Conservation (phyloP, 2,797 vertebrate species). For the Bradypodion ventrale region DNA sequence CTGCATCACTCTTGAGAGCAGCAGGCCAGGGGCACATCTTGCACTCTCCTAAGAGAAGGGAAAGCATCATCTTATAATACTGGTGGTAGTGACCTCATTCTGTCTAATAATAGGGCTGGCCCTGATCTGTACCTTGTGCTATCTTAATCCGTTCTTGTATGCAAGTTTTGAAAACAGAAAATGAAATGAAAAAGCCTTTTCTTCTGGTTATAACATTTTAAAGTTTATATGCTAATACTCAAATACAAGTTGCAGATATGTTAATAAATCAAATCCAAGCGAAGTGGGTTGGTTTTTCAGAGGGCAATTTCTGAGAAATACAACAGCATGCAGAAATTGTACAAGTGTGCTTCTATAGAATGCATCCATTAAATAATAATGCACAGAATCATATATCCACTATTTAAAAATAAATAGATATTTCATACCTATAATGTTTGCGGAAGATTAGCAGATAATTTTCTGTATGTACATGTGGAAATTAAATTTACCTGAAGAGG, state of each 20-base stretch:
- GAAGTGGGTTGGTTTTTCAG: not conserved
- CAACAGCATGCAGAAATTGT: not conserved
- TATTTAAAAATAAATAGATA: not conserved
- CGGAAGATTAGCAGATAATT: slow-evolving; percentile 11
- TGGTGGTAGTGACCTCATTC: not conserved
- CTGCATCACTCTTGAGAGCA: not conserved
- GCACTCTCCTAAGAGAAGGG: not conserved
- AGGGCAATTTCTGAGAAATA: not conserved
- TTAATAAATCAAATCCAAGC: not conserved
- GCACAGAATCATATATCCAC: not conserved
- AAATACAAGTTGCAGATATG: not conserved
- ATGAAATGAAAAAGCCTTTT: not conserved
- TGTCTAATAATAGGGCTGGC: not conserved
- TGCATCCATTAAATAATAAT: slow-evolving; percentile 11
- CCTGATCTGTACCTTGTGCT: not conserved
- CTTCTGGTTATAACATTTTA: not conserved
- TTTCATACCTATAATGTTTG: not conserved
- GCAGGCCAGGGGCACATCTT: not conserved
- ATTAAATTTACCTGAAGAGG: not conserved
- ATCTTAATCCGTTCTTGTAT: not conserved
- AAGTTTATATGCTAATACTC: not conserved
- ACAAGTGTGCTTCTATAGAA: not conserved
- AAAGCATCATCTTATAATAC: not conserved
- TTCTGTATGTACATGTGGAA: not conserved
- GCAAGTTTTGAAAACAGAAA: not conserved